phyloP scores from a whole-genome alignment of 1,140 invertebrate genomes.

The Sipha flava region DNA sequence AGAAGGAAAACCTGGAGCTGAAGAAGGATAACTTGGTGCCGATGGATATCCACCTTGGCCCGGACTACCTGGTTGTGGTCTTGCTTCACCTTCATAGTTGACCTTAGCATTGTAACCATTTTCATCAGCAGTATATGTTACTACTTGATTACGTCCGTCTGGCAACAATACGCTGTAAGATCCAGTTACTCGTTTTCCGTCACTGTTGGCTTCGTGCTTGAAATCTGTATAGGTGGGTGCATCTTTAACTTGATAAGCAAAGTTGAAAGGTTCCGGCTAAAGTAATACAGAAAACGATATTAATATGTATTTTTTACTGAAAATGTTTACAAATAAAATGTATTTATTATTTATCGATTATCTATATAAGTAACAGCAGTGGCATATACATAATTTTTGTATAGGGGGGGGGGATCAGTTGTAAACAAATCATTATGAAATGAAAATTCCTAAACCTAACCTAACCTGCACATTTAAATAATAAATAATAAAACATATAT shows the following conservation, averaged over 20 bases:
- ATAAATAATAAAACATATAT: no score
- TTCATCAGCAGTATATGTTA: slow-evolving; percentile 65
- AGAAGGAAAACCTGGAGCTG: not conserved
- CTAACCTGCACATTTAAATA: no score
- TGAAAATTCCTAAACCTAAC: no score
- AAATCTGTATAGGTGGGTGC: slow-evolving; percentile 64
- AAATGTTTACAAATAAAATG: no score
- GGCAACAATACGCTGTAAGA: slow-evolving; percentile 67
- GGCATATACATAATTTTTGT: no score
- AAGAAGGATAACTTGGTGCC: not conserved
- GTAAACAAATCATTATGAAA: no score
- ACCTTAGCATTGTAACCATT: slow-evolving; percentile 68
- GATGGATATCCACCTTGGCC: not conserved
- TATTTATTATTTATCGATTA: no score
- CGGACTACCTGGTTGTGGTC: slow-evolving; percentile 48
- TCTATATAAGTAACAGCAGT: no score
- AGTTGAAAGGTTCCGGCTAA: slow-evolving; percentile 68
- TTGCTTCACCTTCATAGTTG: slow-evolving; percentile 60
- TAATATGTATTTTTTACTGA: no score
- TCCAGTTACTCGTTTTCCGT: slow-evolving; percentile 60
- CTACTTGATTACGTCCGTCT: slow-evolving; percentile 56
- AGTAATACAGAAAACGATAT: not conserved
- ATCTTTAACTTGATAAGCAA: slow-evolving; percentile 69
- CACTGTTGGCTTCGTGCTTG: slow-evolving; percentile 58
- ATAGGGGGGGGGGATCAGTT: no score